phyloP scores from a whole-genome alignment of 2,797 vertebrate genomes.

The Zenarchopterus dispar region DNA sequence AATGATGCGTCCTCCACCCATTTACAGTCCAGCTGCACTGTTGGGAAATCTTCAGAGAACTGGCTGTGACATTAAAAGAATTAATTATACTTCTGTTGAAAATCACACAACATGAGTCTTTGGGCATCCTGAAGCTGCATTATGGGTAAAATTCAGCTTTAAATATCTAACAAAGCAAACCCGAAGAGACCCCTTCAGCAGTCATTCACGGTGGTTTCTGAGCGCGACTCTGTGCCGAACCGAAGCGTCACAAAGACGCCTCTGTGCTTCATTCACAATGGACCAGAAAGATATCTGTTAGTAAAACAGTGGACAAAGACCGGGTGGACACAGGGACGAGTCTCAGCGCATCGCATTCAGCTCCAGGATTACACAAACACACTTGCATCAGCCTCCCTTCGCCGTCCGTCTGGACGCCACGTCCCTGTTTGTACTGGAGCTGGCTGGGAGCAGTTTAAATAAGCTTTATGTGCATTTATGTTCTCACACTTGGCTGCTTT shows the following conservation, averaged over 20 bases:
- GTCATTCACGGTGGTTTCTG: constrained; percentile 31
- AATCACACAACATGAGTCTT: no score
- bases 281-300: constrained; percentile 43
- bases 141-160: constrained; percentile 6
- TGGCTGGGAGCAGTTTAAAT: background rate
- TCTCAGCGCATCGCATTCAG: constrained; percentile 29
- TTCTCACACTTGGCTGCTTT: no score
- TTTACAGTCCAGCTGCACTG: no score
- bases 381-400: constrained; percentile 24
- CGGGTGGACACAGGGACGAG: constrained; percentile 23
- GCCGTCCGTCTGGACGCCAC: constrained; percentile 8
- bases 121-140: constrained; percentile 8
- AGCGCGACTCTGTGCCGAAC: background rate
- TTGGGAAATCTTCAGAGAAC: no score
- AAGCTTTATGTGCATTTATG: background rate
- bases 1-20: no score
- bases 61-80: no score
- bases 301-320: constrained; percentile 53
- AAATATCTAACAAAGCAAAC: constrained; percentile 10
- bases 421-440: background rate
- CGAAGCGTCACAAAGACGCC: constrained; percentile 42
- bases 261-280: constrained; percentile 48
- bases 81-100: no score
- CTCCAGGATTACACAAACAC: constrained; percentile 23
- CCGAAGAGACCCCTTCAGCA: constrained; percentile 21